Evolutionary conservation across 2,888 invertebrate species (phyloP).

Genomic region (Drosophila antonietae): DNA sequence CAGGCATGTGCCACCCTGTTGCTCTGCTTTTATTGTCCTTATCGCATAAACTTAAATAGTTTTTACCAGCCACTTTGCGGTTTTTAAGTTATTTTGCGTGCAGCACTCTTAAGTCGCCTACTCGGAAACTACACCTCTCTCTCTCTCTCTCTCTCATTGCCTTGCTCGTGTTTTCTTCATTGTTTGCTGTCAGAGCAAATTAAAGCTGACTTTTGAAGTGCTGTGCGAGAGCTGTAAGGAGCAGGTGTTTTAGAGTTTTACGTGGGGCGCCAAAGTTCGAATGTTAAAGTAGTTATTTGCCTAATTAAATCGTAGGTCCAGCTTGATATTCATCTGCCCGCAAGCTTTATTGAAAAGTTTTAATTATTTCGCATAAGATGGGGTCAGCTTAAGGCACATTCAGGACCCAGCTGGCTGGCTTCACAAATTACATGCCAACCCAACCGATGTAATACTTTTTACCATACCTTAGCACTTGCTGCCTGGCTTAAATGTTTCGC

Average conservation of each 20-base stretch:
- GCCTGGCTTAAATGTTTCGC: conserved; percentile 69
- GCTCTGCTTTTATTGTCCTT: conserved; percentile 73
- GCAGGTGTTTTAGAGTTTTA: conserved; percentile 8
- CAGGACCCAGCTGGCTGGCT: conserved; percentile 29
- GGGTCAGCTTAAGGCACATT: conserved; percentile 18
- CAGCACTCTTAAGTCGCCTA: conserved; percentile 60
- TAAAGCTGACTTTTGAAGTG: conserved; percentile 43
- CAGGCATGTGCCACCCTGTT: conserved; percentile 32
- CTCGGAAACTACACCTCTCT: not conserved
- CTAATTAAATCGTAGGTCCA: conserved; percentile 61
- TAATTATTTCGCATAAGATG: conserved; percentile 39
- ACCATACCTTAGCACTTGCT: conserved; percentile 21
- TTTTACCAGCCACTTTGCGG: conserved; percentile 80
- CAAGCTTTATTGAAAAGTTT: conserved; percentile 52
- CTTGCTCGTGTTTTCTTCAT: not conserved
- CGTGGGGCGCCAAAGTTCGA: conserved; percentile 24
- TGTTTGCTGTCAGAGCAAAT: conserved; percentile 39
- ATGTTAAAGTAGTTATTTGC: conserved; percentile 50
- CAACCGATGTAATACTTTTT: conserved; percentile 57
- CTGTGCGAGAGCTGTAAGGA: conserved; percentile 2
- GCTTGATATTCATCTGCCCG: conserved; percentile 7
- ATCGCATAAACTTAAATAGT: conserved; percentile 79
- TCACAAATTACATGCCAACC: conserved; percentile 62
- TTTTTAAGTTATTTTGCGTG: conserved; percentile 80
- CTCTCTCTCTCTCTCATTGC: not conserved